Evolutionary conservation across 2,113 vertebrate species (phyloP).

Genomic region (Empidonax alnorum): DNA sequence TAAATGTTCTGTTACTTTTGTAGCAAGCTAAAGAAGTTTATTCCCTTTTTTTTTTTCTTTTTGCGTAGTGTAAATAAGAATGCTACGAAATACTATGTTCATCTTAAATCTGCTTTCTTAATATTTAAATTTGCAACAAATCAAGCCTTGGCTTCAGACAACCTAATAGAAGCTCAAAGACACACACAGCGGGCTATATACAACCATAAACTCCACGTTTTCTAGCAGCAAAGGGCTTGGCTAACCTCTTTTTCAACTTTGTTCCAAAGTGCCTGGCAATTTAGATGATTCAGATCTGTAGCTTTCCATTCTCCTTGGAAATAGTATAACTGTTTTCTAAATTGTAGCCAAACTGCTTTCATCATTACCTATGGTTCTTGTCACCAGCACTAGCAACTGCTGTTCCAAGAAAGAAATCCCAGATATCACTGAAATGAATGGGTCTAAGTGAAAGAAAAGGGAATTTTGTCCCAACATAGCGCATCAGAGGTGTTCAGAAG

Average conservation of each 20-base stretch:
- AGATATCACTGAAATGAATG: not conserved
- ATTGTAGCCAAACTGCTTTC: not conserved
- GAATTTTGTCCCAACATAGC: not conserved
- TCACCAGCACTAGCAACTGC: not conserved
- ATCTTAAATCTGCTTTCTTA: not conserved
- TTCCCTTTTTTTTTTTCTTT: not conserved
- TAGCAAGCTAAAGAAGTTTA: not conserved
- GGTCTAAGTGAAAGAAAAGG: not conserved
- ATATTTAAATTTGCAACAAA: not conserved
- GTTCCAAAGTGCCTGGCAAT: constrained; percentile 5
- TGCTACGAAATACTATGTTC: not conserved
- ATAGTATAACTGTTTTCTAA: not conserved
- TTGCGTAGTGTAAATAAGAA: not conserved
- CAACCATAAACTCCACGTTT: not conserved
- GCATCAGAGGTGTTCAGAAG: not conserved
- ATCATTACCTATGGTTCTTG: not conserved
- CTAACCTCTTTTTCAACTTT: constrained; percentile 36
- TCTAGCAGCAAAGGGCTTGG: constrained; percentile 17
- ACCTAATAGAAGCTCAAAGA: not conserved
- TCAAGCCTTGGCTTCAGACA: constrained; percentile 4
- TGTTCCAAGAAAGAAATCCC: not conserved
- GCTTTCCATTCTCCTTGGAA: constrained; percentile 35
- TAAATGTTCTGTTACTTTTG: not conserved
- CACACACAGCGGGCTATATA: not conserved
- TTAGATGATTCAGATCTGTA: not conserved